Base-by-base conservation (phyloP, 2,113 vertebrate species). In the Helogale parvula region DNA sequence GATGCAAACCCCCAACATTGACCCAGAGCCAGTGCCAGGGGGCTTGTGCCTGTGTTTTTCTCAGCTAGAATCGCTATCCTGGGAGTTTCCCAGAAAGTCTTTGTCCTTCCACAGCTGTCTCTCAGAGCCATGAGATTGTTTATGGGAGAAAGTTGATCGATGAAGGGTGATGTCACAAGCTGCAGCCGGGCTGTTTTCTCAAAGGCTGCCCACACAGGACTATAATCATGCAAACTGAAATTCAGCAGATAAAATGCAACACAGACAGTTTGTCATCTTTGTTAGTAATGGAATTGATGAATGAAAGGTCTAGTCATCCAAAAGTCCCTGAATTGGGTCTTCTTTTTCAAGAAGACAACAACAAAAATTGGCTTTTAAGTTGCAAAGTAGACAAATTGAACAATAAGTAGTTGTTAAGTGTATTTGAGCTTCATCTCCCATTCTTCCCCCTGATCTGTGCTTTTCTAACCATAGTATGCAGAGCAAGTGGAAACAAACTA, bases 1-100 rank as follows among this genome's bases (percentile, higher is more conserved):
- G 50, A 86, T 27, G 69, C 45, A 65, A 4, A 82, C 54, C 79
- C 54, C 25, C 80, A 52, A 11, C 68, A 35, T 11, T 80, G 74
- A 88, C 54, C 80, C 85, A 92, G 33, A 95, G 84, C 41, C 69
- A 81, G 65, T 27, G 19, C 94, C 83, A 88, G 89, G 83, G 88
- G 90, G 77, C 94, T 96, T 92, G 79, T 52, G 88, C 87, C 54
- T 79, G 13, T 65, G 87, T 84, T 92, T 96, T 96, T 89, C 77
- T 97, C 92, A 77, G 54, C 79, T 93, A 77, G 60, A 66, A 74
- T 79, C 63, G 65, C 35, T 88, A 41, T 57, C 68, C 29, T 96
- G 90, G 97, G 96, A 97, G 96, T 94, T 97, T 97, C 97, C 95
- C 65, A 91, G 92, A 86, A 97, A 94, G 38, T 76, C 45, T 87